Conservation (phyloP, 2,888 invertebrate genomes). For the Caenorhabditis wallacei region DNA sequence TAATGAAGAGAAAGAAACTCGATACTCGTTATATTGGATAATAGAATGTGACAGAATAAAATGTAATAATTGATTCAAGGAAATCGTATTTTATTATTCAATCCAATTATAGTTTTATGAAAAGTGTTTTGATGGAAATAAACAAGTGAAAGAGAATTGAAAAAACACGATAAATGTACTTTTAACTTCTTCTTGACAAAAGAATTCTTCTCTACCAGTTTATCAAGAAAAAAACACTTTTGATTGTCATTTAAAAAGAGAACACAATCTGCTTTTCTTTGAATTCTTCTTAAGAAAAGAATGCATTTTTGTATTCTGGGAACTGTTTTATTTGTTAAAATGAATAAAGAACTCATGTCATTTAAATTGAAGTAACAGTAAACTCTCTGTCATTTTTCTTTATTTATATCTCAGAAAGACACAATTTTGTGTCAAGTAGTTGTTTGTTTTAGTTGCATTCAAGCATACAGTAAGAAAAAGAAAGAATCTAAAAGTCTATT, state of each 20-base stretch:
- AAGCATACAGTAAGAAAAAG: constrained; percentile 15
- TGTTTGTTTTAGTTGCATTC: constrained; percentile 37
- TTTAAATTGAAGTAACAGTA: neutral
- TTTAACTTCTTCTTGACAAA: neutral
- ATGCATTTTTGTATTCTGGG: too few relatives aligned
- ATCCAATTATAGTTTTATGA: neutral
- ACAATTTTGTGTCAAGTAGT: constrained; percentile 33
- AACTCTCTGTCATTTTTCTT: neutral
- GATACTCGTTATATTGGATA: neutral
- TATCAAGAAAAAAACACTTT: constrained; percentile 7
- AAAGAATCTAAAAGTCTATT: constrained; percentile 24
- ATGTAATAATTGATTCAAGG: too few relatives aligned
- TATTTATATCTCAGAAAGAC: constrained; percentile 32
- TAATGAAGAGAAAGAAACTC: neutral
- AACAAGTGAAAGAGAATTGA: neutral
- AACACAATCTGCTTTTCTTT: neutral
- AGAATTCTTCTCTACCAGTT: constrained; percentile 19
- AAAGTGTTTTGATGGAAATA: neutral
- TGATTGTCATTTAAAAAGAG: neutral
- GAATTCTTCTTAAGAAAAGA: neutral
- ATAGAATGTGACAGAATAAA: neutral
- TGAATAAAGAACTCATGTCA: too few relatives aligned
- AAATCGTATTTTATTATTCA: too few relatives aligned
- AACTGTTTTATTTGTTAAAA: neutral
- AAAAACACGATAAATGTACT: neutral